These are phyloP conservation scores for Nansenia antarctica DNA, from an alignment of 2,113 vertebrate genomes.

Conservation along the genomic window DNA sequence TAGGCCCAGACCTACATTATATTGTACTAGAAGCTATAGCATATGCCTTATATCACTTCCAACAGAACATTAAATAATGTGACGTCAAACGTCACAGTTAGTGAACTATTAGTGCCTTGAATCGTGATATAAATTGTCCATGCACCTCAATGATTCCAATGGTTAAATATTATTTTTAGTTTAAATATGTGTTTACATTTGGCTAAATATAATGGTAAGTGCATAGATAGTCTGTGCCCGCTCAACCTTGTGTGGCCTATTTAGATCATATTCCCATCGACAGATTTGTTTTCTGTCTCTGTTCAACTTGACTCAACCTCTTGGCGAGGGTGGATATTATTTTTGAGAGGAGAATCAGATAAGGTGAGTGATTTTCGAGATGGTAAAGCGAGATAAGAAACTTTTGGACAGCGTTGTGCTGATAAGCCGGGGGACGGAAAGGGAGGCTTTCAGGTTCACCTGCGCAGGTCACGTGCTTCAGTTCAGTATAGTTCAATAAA, in stretches of 20 bases:
- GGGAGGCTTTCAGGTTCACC: neutral
- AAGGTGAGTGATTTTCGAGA: constrained; percentile 44
- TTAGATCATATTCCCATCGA: neutral
- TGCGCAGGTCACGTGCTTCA: neutral
- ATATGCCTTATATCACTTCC: too few relatives aligned
- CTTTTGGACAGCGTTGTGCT: constrained; percentile 33
- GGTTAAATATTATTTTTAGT: too few relatives aligned
- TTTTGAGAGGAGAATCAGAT: constrained; percentile 49
- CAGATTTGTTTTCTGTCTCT: neutral
- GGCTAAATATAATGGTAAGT: too few relatives aligned
- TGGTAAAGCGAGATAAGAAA: constrained; percentile 29
- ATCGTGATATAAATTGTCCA: neutral
- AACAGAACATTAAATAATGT: too few relatives aligned
- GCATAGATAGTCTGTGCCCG: neutral
- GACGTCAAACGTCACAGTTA: too few relatives aligned
- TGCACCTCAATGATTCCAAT: neutral
- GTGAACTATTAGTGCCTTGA: too few relatives aligned
- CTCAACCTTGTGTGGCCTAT: neutral
- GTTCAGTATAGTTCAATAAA: neutral
- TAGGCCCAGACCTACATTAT: neutral
- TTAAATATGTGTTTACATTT: too few relatives aligned
- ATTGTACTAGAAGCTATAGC: too few relatives aligned
- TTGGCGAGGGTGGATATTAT: constrained; percentile 19
- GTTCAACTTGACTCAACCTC: too few relatives aligned
- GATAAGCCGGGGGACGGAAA: constrained; percentile 33